Percentiles rank a stretch among this genome's conserved stretches.
phyloP scores from a whole-genome alignment of 2,888 invertebrate genomes.

The Dasypogon diadema region DNA sequence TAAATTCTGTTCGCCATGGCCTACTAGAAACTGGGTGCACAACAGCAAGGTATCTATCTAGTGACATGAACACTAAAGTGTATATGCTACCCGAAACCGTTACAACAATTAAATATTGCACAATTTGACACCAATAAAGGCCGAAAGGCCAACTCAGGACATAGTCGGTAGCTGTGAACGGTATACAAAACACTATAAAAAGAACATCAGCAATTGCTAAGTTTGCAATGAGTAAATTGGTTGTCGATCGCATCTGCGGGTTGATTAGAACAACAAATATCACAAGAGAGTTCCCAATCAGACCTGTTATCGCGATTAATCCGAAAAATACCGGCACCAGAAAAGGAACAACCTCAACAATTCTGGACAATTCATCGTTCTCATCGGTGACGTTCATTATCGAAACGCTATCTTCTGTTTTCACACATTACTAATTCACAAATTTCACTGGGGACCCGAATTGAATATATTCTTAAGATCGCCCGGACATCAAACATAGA shows the following conservation, averaged over 20 bases:
- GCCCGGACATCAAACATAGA: no score
- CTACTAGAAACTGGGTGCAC: slow-evolving; percentile 91
- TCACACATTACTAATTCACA: no score
- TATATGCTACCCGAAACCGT: slow-evolving; percentile 94
- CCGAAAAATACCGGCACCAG: slow-evolving; percentile 87
- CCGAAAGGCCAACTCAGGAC: slow-evolving; percentile 92
- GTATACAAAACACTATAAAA: slow-evolving; percentile 93
- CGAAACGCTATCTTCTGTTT: not conserved
- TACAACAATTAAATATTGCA: slow-evolving; percentile 90
- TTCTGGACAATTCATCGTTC: slow-evolving; percentile 56
- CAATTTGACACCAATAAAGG: slow-evolving; percentile 86
- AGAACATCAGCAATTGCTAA: slow-evolving; percentile 89
- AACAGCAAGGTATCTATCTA: slow-evolving; percentile 92
- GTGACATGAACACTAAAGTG: slow-evolving; percentile 92
- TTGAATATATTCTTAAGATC: no score
- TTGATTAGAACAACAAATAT: slow-evolving; percentile 89
- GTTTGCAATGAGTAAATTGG: slow-evolving; percentile 92
- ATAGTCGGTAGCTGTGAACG: slow-evolving; percentile 92
- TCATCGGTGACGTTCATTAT: not conserved
- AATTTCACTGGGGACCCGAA: not conserved
- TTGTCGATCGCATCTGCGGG: slow-evolving; percentile 92
- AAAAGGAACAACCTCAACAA: slow-evolving; percentile 74
- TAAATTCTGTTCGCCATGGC: slow-evolving; percentile 82
- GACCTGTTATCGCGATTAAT: slow-evolving; percentile 84
- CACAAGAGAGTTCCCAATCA: slow-evolving; percentile 89